Conservation (phyloP, 92 coral and sea anemone species). For the Porites divaricata region DNA sequence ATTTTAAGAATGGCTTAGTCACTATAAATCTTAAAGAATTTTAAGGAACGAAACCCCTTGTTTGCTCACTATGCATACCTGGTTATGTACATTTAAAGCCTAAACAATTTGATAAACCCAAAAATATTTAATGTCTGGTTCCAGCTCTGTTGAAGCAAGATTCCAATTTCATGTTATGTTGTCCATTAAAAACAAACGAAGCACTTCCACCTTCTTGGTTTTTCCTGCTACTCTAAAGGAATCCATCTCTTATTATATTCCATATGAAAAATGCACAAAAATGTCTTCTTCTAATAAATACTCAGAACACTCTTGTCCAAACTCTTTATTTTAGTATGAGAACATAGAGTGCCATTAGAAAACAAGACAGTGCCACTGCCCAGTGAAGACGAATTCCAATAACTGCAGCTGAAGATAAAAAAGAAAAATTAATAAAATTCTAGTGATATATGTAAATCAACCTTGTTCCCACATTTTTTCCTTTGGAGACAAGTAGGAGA, state of each 20-base stretch:
- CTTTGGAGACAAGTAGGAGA: no score
- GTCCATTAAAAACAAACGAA: background rate
- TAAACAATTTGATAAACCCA: no score
- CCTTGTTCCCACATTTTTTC: no score
- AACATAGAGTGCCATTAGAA: constrained; percentile 82
- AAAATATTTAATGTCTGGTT: no score
- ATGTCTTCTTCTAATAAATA: background rate
- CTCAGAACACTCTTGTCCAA: background rate
- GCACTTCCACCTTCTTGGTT: background rate
- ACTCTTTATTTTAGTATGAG: constrained; percentile 75
- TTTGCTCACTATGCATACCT: no score
- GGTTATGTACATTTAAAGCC: no score
- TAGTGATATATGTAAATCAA: no score
- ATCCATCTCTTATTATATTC: background rate
- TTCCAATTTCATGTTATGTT: background rate
- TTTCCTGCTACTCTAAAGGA: background rate
- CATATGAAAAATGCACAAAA: background rate
- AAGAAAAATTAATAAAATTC: background rate
- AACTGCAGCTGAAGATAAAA: constrained; percentile 86
- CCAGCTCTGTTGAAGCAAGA: background rate
- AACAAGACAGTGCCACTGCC: constrained; percentile 90
- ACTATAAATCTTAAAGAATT: no score
- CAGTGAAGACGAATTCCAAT: constrained; percentile 98
- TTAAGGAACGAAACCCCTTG: no score
- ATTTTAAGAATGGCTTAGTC: no score